Evolutionary conservation across 1,140 invertebrate genomes (phyloP), one percentile per base, ranked within the genome.

Genomic region (Tribolium madens): DNA sequence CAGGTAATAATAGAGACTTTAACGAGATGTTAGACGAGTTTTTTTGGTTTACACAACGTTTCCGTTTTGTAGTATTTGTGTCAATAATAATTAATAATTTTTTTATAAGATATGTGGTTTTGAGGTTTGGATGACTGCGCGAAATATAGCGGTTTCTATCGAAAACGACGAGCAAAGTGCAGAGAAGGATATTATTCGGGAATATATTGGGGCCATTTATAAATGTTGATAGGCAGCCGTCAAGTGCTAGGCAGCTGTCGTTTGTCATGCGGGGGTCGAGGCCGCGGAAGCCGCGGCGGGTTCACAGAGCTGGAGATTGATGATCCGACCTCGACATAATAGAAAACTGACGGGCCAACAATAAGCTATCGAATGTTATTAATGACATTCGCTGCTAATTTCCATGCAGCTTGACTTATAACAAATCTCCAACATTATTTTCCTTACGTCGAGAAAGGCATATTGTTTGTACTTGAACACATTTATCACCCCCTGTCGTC

Each of bases 201-300:
- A 33, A 74, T 78, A 78, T 74, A 80, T 81, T 75, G 42, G 71
- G 69, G 57, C 76, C 79, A 79, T 81, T 82, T 81, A 81, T 82
- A 79, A 80, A 80, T 76, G 76, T 74, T 81, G 81, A 81, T 82
- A 79, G 79, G 78, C 78, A 80, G 78, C 79, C 78, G 80, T 81
- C 79, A 79, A 79, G 77, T 76, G 71, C 36, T 42, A 74, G 80
- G 78, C 81, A 82, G 81, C 76, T 81, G 81, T 81, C 81, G 75
- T 82, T 82, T 82, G 81, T 82, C 80, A 82, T 78, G 77, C 76
- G 80, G 75, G 79, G 77, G 81, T 57, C 73, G 79, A 75, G 53
- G 78, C 77, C 78, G 73, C 80, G 77, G 76, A 76, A 79, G 78
- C 77, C 75, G 73, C 74, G 77, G 47, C 31, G 17, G 50, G 70